Evolutionary conservation across 2,113 vertebrate genomes (phyloP), one percentile per base, ranked within the genome.

Genomic region (Myiopsitta monachus): DNA sequence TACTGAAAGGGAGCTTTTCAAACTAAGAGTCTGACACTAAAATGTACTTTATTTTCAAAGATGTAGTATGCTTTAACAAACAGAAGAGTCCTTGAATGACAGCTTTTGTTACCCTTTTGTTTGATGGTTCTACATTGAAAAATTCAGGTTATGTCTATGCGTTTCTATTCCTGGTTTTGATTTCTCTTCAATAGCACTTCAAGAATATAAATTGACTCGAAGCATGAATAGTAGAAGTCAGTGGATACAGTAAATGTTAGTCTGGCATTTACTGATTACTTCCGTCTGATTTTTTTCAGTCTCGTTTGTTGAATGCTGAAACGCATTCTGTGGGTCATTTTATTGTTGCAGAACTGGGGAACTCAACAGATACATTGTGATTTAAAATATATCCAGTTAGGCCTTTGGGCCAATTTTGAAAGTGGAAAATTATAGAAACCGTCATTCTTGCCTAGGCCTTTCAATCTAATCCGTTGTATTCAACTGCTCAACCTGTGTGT

Each of bases 91-190:
- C 94, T 96, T 97, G 97, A 97, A 83, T 97, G 96, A 96, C 96
- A 97, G 97, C 96, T 95, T 97, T 97, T 97, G 95, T 97, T 97
- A 95, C 92, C 92, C 85, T 96, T 96, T 97, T 96, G 95, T 97
- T 94, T 92, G 95, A 96, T 77, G 93, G 94, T 94, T 91, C 82
- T 94, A 94, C 89, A 96, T 79, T 97, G 95, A 96, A 95, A 95
- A 97, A 97, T 70, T 97, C 97, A 96, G 96, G 84, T 97, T 97
- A 94, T 95, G 95, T 94, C 95, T 97, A 77, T 95, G 96, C 57
- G 17, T 94, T 96, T 94, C 63, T 93, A 73, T 82, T 96, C 92
- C 74, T 93, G 75, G 94, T 95, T 96, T 97, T 96, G 68, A 96
- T 96, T 92, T 96, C 90, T 95, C 94, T 92, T 95, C 84, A 96